Conservation (phyloP, 2,797 vertebrate species). For the Nyctibius grandis region DNA sequence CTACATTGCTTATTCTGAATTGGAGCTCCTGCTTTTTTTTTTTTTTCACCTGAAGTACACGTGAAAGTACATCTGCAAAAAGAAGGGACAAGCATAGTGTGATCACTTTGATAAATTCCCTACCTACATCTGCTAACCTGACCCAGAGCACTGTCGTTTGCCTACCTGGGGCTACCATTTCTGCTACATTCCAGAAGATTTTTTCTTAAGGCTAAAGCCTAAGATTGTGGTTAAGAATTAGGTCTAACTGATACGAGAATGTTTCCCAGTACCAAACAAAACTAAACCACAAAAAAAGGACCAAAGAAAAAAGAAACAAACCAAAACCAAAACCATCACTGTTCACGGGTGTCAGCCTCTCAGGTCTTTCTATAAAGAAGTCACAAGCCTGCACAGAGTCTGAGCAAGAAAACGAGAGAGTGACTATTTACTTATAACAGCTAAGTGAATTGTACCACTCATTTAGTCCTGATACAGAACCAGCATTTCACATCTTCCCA, state of each 20-base stretch:
- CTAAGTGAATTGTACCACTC: not conserved
- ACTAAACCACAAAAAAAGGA: not conserved
- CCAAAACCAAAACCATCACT: not conserved
- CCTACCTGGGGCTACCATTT: not conserved
- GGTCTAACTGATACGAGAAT: not conserved
- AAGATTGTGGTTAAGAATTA: not conserved
- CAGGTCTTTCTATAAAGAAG: not conserved
- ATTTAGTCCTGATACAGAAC: not conserved
- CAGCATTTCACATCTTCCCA: not conserved
- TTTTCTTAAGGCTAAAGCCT: not conserved
- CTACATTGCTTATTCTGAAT: not conserved
- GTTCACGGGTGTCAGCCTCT: not conserved
- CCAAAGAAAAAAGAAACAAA: not conserved
- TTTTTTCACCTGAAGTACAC: not conserved
- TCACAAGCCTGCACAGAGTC: not conserved
- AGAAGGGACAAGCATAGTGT: not conserved
- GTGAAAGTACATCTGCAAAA: not conserved
- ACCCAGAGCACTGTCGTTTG: not conserved
- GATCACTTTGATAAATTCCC: not conserved
- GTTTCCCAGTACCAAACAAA: not conserved
- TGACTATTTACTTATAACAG: not conserved
- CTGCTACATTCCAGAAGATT: not conserved
- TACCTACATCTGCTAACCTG: not conserved
- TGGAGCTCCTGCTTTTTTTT: not conserved
- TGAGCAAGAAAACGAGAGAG: not conserved